Percentiles rank a stretch among this genome's conserved stretches.
These are phyloP conservation scores for Scaptomyza montana DNA, from an alignment of 1,140 invertebrate species.

Conservation along the genomic window DNA sequence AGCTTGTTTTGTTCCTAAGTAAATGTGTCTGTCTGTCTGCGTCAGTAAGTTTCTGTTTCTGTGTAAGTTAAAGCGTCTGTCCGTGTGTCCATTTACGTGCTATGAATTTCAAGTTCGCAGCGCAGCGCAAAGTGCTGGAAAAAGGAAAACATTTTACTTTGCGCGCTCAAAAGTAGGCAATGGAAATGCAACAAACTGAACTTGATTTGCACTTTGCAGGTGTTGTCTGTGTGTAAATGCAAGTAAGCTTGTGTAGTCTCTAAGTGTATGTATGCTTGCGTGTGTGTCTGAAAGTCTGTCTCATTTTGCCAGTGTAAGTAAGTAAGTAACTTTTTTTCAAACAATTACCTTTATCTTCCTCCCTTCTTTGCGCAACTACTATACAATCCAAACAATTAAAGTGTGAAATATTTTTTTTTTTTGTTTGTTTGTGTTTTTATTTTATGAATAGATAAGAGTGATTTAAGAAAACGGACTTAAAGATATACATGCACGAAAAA, in stretches of 20 bases:
- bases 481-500: neutral
- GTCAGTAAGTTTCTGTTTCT: neutral
- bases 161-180: slow-evolving; percentile 27
- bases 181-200: slow-evolving; percentile 2
- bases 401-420: too few species aligned
- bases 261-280: neutral
- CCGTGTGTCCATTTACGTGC: slow-evolving; percentile 13
- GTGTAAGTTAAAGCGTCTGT: neutral
- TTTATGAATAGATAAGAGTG: neutral
- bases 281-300: neutral
- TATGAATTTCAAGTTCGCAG: slow-evolving; percentile 18
- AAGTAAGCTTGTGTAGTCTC: neutral
- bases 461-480: neutral
- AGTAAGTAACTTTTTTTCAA: neutral
- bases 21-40: neutral
- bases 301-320: neutral
- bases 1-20: neutral
- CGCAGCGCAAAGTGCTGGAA: neutral
- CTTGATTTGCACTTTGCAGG: neutral
- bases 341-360: neutral
- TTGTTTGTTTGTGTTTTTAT: too few species aligned
- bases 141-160: neutral
- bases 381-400: too few species aligned
- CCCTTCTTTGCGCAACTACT: neutral
- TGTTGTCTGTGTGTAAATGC: neutral